Evolutionary conservation across 2,113 vertebrate species (phyloP).

Genomic region (Microcebus tavaratra): DNA sequence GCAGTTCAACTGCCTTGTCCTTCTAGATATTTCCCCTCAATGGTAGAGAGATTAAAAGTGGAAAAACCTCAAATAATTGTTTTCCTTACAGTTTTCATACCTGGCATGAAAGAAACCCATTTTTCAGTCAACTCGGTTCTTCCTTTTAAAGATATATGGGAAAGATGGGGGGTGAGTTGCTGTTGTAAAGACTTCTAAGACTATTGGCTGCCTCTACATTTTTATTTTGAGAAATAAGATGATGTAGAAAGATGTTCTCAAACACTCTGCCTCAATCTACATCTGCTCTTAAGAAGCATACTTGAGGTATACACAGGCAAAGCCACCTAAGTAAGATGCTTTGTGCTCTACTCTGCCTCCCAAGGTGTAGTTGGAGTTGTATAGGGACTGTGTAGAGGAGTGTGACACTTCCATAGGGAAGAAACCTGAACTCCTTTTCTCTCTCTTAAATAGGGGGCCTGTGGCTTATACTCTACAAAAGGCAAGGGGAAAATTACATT

Average conservation of each 20-base stretch:
- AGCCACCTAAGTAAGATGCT: not conserved
- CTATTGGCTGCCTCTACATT: not conserved
- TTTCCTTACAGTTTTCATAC: not conserved
- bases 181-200: not conserved
- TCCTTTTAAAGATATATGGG: not conserved
- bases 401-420: not conserved
- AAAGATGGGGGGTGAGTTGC: not conserved
- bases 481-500: not conserved
- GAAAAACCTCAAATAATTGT: not conserved
- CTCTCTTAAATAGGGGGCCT: not conserved
- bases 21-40: not conserved
- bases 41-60: not conserved
- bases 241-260: not conserved
- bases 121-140: not conserved
- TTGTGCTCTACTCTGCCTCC: not conserved
- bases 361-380: not conserved
- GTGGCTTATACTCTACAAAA: not conserved
- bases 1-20: not conserved
- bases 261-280: not conserved
- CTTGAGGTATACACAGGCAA: not conserved
- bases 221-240: not conserved
- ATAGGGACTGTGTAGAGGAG: not conserved
- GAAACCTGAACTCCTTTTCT: not conserved
- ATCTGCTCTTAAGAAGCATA: not conserved
- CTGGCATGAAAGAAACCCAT: not conserved